A percentile compares a stretch with the other conserved stretches of the same genome.
Evolutionary conservation across 2,113 vertebrate species (phyloP).

Genomic region (Solea solea): DNA sequence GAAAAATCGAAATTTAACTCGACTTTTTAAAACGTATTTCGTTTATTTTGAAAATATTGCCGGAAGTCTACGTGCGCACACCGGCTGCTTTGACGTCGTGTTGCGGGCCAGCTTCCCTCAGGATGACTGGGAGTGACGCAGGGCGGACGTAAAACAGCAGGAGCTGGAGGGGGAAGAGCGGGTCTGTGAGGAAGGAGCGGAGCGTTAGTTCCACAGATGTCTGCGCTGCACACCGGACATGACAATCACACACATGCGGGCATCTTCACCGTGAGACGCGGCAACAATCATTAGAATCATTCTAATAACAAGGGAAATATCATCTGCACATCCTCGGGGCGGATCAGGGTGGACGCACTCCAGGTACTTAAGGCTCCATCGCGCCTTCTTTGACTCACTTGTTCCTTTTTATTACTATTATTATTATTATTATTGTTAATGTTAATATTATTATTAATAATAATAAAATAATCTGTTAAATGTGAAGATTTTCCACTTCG

Average conservation of each 20-base stretch:
- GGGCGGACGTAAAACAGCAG: slow-evolving; percentile 63
- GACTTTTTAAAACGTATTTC: too few species aligned
- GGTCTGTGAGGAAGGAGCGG: slow-evolving; percentile 52
- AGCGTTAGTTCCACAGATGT: slow-evolving; percentile 42
- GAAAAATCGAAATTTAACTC: too few species aligned
- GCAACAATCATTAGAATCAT: background rate
- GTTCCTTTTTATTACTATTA: too few species aligned
- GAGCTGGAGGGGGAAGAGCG: slow-evolving; percentile 53
- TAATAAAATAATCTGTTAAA: too few species aligned
- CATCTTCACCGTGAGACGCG: slow-evolving; percentile 16
- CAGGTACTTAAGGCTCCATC: slow-evolving; percentile 61
- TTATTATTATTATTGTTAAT: too few species aligned
- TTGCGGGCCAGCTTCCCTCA: slow-evolving; percentile 36
- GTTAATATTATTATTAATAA: too few species aligned
- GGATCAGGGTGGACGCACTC: slow-evolving; percentile 51
- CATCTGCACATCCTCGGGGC: slow-evolving; percentile 48
- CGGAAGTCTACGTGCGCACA: slow-evolving; percentile 9
- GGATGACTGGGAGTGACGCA: slow-evolving; percentile 75
- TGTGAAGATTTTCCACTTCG: too few species aligned
- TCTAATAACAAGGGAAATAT: slow-evolving; percentile 6
- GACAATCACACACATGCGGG: slow-evolving; percentile 11
- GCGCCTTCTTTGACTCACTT: background rate
- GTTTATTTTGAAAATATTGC: slow-evolving; percentile 19
- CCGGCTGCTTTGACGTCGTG: slow-evolving; percentile 22
- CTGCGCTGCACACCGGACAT: slow-evolving; percentile 48